Evolutionary conservation across 2,888 invertebrate species (phyloP).

Genomic region (Morpho achilles): DNA sequence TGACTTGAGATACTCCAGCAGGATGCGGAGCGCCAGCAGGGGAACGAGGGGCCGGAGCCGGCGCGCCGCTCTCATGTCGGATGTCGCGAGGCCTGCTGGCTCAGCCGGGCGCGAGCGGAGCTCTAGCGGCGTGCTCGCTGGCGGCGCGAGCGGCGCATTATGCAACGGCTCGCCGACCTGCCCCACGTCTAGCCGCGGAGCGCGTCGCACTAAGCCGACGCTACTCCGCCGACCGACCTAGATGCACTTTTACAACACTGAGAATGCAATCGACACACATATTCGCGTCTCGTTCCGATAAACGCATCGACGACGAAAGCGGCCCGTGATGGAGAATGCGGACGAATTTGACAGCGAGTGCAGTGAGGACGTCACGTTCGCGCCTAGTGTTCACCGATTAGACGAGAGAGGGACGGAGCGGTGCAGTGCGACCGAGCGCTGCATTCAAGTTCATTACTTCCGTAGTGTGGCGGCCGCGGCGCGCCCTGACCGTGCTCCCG

Average conservation of each 20-base stretch:
- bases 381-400: conserved; percentile 56
- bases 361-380: conserved; percentile 73
- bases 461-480: conserved; percentile 64
- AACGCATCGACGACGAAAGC: conserved; percentile 78
- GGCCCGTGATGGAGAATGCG: conserved; percentile 76
- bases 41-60: conserved; percentile 54
- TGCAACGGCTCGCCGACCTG: conserved; percentile 70
- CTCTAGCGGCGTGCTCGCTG: conserved; percentile 47
- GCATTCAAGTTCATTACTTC: conserved; percentile 81
- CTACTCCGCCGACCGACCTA: conserved; percentile 72
- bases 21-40: conserved; percentile 58
- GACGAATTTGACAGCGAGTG: conserved; percentile 75
- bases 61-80: conserved; percentile 42
- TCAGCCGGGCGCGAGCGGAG: conserved; percentile 31
- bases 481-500: conserved; percentile 67
- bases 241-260: conserved; percentile 76
- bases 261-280: conserved; percentile 78
- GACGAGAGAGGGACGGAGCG: conserved; percentile 61
- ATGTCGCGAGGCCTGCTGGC: conserved; percentile 31
- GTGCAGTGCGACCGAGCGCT: conserved; percentile 60
- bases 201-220: conserved; percentile 68
- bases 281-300: conserved; percentile 79
- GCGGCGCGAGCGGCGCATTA: conserved; percentile 59
- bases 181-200: conserved; percentile 69
- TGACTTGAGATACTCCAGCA: conserved; percentile 66